Evolutionary conservation across 2,113 vertebrate species (phyloP), one percentile per base, ranked within the genome.

Genomic region (Aegithalos caudatus): DNA sequence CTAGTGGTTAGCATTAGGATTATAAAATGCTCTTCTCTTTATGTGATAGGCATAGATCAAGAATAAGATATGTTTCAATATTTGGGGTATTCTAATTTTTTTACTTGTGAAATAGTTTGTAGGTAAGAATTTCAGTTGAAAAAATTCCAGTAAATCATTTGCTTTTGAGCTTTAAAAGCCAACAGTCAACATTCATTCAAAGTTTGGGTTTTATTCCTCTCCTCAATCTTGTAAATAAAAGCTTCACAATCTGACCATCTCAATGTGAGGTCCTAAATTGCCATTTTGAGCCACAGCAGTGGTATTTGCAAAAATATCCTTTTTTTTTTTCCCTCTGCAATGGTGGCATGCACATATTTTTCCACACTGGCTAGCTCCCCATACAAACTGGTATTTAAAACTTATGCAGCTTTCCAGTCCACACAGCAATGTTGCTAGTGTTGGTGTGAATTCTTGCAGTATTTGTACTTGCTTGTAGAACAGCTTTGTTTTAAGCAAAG

Each of bases 81-180:
- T 78, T 91, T 85, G 50, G 58, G 13, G 38, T 19, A 60, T 21
- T 28, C 80, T 83, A 72, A 74, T 88, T 62, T 80, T 95, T 91
- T 58, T 69, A 64, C 29, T 58, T 81, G 22, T 64, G 14, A 5
- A 70, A 31, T 14, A 10, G n/a, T 37, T 62, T 25, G 21, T 42
- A 83, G 28, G 42, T 80, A 86, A 80, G 76, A 81, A 60, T 96
- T 93, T 94, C 84, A 93, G 11, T 12, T 83, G 67, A 76, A 92
- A 81, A 60, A 79, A 67, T 23, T 93, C 42, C 53, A 40, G 64
- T 65, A 58, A 89, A 65, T 48, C 9, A 31, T 93, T 42, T 80
- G 17, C 31, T 91, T 64, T 84, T 76, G 51, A 82, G 28, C 31
- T 38, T 94, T 86, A 66, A 61, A 86, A 90, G 7, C 37, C 48